Conservation (phyloP, 2,113 vertebrate genomes). For the Trichomycterus rosablanca region DNA sequence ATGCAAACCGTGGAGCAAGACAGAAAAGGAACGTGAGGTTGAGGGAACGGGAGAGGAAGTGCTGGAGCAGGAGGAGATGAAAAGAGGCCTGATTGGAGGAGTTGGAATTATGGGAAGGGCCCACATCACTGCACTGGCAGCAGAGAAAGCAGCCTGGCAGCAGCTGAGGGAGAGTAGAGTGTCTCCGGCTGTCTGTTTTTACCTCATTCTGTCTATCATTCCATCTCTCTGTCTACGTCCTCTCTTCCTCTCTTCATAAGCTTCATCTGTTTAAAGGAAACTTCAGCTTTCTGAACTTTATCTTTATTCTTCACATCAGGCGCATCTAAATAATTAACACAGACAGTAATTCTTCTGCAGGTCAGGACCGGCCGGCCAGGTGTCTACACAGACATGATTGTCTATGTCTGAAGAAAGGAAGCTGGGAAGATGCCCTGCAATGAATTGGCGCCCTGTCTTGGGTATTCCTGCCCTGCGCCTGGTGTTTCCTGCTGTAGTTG, state of each 20-base stretch:
- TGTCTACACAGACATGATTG: too few species aligned
- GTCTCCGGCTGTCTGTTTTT: conserved; percentile 21
- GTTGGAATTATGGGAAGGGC: conserved; percentile 31
- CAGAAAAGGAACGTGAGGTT: conserved; percentile 22
- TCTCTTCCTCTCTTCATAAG: conserved; percentile 9
- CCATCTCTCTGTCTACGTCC: too few species aligned
- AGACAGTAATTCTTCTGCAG: too few species aligned
- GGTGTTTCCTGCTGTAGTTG: too few species aligned
- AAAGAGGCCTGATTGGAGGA: conserved; percentile 2
- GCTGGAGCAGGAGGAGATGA: conserved; percentile 20
- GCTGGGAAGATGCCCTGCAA: too few species aligned
- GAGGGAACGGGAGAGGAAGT: conserved; percentile 18
- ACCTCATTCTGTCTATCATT: not conserved
- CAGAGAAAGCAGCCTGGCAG: conserved; percentile 44
- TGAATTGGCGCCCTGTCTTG: too few species aligned
- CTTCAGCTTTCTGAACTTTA: conserved; percentile 1
- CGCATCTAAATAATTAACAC: too few species aligned
- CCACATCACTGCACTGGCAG: conserved; percentile 36
- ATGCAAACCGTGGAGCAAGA: conserved; percentile 56
- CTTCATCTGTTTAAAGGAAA: conserved; percentile 30
- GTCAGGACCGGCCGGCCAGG: too few species aligned
- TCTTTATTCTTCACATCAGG: too few species aligned
- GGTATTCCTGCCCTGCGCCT: too few species aligned
- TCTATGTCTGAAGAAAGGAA: too few species aligned
- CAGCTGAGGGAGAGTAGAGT: conserved; percentile 53